Evolutionary conservation across 2,113 vertebrate genomes (phyloP).

Genomic region (Pseudolaguvia tuberculata): DNA sequence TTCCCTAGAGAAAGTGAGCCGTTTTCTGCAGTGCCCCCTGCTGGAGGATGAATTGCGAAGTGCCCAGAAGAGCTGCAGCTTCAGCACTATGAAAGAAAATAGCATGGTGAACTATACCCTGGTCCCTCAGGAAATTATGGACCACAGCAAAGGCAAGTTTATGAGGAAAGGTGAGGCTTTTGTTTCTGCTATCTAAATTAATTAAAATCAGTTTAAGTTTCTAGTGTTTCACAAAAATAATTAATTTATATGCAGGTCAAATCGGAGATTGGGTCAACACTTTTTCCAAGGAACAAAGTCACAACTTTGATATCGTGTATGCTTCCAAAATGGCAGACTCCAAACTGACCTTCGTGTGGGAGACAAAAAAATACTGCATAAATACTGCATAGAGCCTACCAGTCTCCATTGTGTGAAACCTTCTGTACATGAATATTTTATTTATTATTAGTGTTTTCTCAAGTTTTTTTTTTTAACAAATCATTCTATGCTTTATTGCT

Average conservation of each 20-base stretch:
- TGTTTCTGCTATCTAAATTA: no score
- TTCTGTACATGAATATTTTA: background rate
- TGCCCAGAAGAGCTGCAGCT: conserved; percentile 70
- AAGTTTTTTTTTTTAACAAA: no score
- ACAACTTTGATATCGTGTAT: conserved; percentile 64
- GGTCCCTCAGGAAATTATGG: conserved; percentile 69
- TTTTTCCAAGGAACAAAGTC: conserved; percentile 70
- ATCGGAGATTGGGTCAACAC: conserved; percentile 76
- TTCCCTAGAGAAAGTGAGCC: conserved; percentile 60
- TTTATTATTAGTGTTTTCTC: background rate
- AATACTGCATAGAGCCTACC: background rate
- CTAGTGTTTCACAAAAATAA: background rate
- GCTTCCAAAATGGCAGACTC: conserved; percentile 63
- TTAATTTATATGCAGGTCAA: conserved; percentile 59
- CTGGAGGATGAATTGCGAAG: conserved; percentile 56
- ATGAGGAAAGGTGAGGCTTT: conserved; percentile 76
- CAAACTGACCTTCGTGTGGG: conserved; percentile 59
- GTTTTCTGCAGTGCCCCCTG: conserved; percentile 69
- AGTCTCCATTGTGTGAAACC: background rate
- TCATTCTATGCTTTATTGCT: background rate
- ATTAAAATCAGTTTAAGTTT: background rate
- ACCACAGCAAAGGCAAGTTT: conserved; percentile 76
- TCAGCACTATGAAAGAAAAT: conserved; percentile 76
- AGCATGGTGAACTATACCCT: conserved; percentile 75
- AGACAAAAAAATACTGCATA: background rate